Evolutionary conservation across 1,140 invertebrate genomes (phyloP).

Genomic region (Antheraea mylitta): DNA sequence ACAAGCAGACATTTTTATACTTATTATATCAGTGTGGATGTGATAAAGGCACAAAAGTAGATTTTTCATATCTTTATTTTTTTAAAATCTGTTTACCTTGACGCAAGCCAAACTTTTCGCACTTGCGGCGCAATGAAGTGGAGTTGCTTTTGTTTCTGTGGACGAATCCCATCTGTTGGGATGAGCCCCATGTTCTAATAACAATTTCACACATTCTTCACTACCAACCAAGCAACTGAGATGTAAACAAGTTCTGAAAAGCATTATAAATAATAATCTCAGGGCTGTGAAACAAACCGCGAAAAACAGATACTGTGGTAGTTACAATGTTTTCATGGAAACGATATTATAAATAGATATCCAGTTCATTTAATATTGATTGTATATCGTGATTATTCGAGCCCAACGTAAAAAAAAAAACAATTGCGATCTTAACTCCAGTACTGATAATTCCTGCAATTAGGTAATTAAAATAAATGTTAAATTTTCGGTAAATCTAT

Average conservation of each 20-base stretch:
- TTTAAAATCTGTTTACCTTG: conserved; percentile 48
- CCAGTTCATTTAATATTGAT: no score
- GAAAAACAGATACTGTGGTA: no score
- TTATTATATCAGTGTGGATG: conserved; percentile 5
- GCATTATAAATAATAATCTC: conserved; percentile 22
- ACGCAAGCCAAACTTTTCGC: conserved; percentile 79
- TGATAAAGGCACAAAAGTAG: no score
- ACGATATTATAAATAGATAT: no score
- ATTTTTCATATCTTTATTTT: no score
- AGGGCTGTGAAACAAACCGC: background rate
- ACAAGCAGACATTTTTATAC: conserved; percentile 15
- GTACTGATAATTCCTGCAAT: no score
- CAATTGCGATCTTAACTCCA: no score
- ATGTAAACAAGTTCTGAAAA: conserved; percentile 85
- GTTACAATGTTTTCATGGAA: no score
- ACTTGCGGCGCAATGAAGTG: conserved; percentile 88
- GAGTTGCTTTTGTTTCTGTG: conserved; percentile 81
- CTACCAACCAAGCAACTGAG: conserved; percentile 86
- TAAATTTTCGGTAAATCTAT: no score
- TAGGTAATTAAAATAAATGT: no score
- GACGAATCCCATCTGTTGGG: conserved; percentile 84
- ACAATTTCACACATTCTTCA: conserved; percentile 81
- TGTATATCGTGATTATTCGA: no score
- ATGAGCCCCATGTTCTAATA: conserved; percentile 83
- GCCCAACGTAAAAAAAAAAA: no score